Percentiles rank a stretch among this genome's conserved stretches.
phyloP scores from a whole-genome alignment of 2,888 invertebrate genomes.

The Zele albiditarsus region DNA sequence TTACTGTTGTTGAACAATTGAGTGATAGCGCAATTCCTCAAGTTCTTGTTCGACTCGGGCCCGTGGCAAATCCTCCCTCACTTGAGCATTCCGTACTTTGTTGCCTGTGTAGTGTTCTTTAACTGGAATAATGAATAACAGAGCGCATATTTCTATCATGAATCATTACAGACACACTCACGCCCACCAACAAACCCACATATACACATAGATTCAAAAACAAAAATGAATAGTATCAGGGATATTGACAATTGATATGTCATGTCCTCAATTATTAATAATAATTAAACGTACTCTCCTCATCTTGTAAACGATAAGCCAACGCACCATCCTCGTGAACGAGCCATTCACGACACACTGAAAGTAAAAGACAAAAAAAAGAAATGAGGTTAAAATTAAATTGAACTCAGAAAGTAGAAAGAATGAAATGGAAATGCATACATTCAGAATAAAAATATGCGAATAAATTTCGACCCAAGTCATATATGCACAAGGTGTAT shows the following conservation, averaged over 20 bases:
- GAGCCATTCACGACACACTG: slow-evolving; percentile 88
- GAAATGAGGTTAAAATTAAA: slow-evolving; percentile 36
- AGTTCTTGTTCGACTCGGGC: slow-evolving; percentile 84
- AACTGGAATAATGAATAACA: slow-evolving; percentile 72
- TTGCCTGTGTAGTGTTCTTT: slow-evolving; percentile 85
- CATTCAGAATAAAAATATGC: too few relatives aligned
- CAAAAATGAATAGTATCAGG: neutral
- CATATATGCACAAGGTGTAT: too few relatives aligned
- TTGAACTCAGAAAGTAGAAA: neutral
- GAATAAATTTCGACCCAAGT: too few relatives aligned
- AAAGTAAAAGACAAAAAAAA: slow-evolving; percentile 60
- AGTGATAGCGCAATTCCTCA: slow-evolving; percentile 77
- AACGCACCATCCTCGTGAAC: slow-evolving; percentile 89
- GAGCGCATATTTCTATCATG: neutral
- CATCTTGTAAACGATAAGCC: slow-evolving; percentile 85
- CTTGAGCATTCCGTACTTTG: slow-evolving; percentile 82
- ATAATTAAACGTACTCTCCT: slow-evolving; percentile 80
- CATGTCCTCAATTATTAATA: neutral
- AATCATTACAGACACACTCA: slow-evolving; percentile 13
- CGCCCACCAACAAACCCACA: neutral
- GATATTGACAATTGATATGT: neutral
- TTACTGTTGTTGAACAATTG: slow-evolving; percentile 80
- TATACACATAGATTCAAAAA: too few relatives aligned
- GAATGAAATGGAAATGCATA: too few relatives aligned
- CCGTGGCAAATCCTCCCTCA: slow-evolving; percentile 85